phyloP scores from a whole-genome alignment of 1,140 invertebrate species.

The Caenorhabditis remanei region DNA sequence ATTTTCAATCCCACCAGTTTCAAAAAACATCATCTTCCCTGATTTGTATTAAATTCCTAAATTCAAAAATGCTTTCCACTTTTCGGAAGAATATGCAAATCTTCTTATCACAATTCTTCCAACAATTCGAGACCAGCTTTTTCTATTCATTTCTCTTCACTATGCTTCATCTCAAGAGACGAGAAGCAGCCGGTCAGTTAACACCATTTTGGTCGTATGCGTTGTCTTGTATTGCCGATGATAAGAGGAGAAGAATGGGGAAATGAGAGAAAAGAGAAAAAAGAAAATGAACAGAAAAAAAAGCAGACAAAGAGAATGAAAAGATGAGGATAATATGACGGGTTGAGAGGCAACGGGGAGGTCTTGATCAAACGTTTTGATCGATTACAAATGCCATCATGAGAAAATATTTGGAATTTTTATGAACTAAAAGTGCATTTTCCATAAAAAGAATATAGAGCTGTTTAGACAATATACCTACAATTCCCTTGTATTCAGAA shows the following conservation, averaged over 20 bases:
- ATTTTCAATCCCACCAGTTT: no score
- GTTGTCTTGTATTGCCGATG: slow-evolving; percentile 26
- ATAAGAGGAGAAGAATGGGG: slow-evolving; percentile 9
- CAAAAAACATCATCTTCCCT: no score
- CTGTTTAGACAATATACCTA: no score
- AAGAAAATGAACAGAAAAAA: slow-evolving; percentile 4
- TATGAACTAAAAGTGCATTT: neutral
- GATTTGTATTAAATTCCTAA: no score
- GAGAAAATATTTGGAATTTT: neutral
- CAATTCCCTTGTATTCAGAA: neutral
- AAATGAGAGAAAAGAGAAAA: slow-evolving; percentile 8
- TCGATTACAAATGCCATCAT: neutral
- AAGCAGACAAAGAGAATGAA: slow-evolving; percentile 22
- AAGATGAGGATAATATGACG: slow-evolving; percentile 10
- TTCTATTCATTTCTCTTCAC: neutral
- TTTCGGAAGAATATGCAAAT: slow-evolving; percentile 39
- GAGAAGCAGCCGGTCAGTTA: slow-evolving; percentile 43
- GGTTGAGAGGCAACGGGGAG: neutral
- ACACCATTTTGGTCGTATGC: slow-evolving; percentile 43
- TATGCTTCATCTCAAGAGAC: slow-evolving; percentile 31
- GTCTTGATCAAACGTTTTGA: neutral
- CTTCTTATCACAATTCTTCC: slow-evolving; percentile 56
- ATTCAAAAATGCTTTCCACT: neutral
- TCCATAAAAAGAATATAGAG: neutral
- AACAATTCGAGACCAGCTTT: slow-evolving; percentile 48